These are phyloP conservation scores for Nephrotoma flavescens DNA, from an alignment of 2,888 invertebrate species.

Conservation along the genomic window DNA sequence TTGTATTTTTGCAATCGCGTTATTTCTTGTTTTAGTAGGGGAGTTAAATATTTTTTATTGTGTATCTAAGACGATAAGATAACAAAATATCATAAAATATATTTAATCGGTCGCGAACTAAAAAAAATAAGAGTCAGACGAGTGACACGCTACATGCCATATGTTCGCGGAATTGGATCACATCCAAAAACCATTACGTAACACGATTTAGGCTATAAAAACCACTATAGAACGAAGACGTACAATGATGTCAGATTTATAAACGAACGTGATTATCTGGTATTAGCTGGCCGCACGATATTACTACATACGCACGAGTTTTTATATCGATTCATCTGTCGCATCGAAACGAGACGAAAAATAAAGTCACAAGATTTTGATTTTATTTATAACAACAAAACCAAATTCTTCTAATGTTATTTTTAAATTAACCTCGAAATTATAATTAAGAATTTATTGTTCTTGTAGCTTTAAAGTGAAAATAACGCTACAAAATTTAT, in stretches of 20 bases:
- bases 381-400: neutral
- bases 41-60: neutral
- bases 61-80: neutral
- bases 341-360: neutral
- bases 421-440: neutral
- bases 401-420: neutral
- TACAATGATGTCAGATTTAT: neutral
- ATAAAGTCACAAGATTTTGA: neutral
- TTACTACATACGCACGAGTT: neutral
- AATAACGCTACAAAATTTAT: neutral
- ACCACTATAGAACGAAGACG: neutral
- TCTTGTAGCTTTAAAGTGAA: neutral
- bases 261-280: neutral
- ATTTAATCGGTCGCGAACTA: neutral
- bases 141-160: neutral
- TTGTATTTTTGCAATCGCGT: neutral
- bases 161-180: neutral
- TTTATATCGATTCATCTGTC: neutral
- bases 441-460: neutral
- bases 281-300: neutral
- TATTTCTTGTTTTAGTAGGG: neutral
- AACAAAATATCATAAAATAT: neutral
- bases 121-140: neutral
- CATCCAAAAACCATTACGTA: neutral
- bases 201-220: neutral